These are phyloP conservation scores for Meghimatium bilineatum DNA, from an alignment of 2,888 invertebrate genomes.

Conservation along the genomic window DNA sequence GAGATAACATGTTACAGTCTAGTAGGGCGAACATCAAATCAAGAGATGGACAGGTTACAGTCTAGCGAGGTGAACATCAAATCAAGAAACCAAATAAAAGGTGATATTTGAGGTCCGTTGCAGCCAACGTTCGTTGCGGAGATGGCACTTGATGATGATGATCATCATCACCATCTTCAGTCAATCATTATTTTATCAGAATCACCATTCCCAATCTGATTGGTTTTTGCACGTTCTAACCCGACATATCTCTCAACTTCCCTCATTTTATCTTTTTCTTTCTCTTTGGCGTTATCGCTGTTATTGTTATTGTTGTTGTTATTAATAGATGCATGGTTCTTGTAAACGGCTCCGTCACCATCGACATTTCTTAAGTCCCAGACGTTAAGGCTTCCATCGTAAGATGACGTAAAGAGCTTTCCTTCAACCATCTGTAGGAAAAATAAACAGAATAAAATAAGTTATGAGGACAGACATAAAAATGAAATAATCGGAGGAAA, in stretches of 20 bases:
- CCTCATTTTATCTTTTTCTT: slow-evolving; percentile 56
- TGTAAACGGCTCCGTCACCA: slow-evolving; percentile 39
- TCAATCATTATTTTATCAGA: slow-evolving; percentile 69
- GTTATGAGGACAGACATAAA: too few species aligned
- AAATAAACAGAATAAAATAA: not conserved
- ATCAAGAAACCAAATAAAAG: too few species aligned
- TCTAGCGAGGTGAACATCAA: too few species aligned
- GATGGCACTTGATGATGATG: too few species aligned
- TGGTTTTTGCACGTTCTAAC: slow-evolving; percentile 59
- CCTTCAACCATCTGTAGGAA: slow-evolving; percentile 74
- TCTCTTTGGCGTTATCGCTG: slow-evolving; percentile 62
- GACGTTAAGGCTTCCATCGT: slow-evolving; percentile 76
- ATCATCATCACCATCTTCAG: slow-evolving; percentile 39
- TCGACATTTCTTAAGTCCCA: slow-evolving; percentile 76
- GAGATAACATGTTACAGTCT: too few species aligned
- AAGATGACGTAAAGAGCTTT: slow-evolving; percentile 77
- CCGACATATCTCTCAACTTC: slow-evolving; percentile 62
- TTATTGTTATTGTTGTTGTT: slow-evolving; percentile 60
- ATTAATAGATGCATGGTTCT: slow-evolving; percentile 59
- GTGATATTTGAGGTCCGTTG: too few species aligned
- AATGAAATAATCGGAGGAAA: too few species aligned
- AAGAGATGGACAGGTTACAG: too few species aligned
- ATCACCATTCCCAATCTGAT: slow-evolving; percentile 54
- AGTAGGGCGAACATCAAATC: too few species aligned
- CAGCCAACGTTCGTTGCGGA: too few species aligned